These are phyloP conservation scores for Orestias chungarensis DNA, from an alignment of 2,797 vertebrate species.

Conservation along the genomic window DNA sequence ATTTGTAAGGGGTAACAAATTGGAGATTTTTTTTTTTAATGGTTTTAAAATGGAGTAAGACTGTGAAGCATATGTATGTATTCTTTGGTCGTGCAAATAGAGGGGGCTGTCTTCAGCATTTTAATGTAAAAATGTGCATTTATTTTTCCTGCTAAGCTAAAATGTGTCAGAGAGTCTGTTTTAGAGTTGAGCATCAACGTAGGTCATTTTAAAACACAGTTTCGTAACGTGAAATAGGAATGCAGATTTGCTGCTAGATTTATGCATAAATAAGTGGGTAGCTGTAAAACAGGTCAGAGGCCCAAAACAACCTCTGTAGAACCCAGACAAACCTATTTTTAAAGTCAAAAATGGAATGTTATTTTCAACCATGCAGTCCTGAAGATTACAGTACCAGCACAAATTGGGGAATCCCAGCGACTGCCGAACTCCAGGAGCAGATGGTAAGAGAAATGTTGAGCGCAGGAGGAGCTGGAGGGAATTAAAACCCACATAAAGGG, in stretches of 20 bases:
- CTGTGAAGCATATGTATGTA: no score
- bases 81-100: no score
- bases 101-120: no score
- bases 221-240: background rate
- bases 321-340: background rate
- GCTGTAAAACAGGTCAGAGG: background rate
- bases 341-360: constrained; percentile 5
- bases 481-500: constrained; percentile 27
- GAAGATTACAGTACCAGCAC: background rate
- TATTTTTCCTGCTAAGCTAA: no score
- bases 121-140: no score
- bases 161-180: no score
- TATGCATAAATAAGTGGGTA: background rate
- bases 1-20: no score
- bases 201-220: background rate
- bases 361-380: background rate
- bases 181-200: background rate
- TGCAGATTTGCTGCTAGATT: background rate
- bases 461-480: constrained; percentile 32
- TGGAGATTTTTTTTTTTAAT: no score
- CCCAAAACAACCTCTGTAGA: background rate
- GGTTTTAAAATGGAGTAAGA: no score
- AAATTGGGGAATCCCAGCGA: background rate
- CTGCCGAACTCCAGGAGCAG: constrained; percentile 33
- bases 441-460: constrained; percentile 49